These are phyloP conservation scores for Gobionotothen gibberifrons DNA, from an alignment of 2,797 vertebrate genomes.

Conservation along the genomic window DNA sequence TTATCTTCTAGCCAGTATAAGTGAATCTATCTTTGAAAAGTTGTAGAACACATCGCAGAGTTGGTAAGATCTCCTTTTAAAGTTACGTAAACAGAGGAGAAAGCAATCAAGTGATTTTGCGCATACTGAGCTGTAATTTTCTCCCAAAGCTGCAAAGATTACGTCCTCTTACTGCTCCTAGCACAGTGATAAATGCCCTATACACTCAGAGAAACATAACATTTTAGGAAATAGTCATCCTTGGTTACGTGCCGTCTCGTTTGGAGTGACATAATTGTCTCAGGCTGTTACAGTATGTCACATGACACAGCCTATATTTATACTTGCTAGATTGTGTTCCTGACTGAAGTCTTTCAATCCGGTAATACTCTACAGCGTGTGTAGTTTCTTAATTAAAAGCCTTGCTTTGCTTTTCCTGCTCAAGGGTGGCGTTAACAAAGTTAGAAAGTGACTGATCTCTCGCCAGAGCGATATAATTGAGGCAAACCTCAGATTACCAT, in stretches of 20 bases:
- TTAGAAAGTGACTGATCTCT: slow-evolving; percentile 51
- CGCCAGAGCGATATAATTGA: slow-evolving; percentile 37
- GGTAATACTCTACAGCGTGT: slow-evolving; percentile 28
- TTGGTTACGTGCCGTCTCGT: slow-evolving; percentile 27
- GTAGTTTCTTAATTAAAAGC: slow-evolving; percentile 44
- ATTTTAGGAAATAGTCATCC: slow-evolving; percentile 31
- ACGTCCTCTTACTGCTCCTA: background rate
- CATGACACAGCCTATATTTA: slow-evolving; percentile 31
- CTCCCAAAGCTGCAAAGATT: slow-evolving; percentile 3
- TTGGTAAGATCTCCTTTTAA: background rate
- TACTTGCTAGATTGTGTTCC: slow-evolving; percentile 27
- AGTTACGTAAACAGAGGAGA: background rate
- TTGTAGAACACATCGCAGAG: background rate
- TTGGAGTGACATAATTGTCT: slow-evolving; percentile 43
- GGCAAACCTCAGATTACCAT: slow-evolving; percentile 65
- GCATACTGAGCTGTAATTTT: background rate
- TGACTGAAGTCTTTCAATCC: slow-evolving; percentile 39
- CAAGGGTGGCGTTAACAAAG: slow-evolving; percentile 24
- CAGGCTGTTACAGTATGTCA: slow-evolving; percentile 37
- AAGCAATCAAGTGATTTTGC: background rate
- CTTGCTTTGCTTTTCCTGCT: slow-evolving; percentile 20
- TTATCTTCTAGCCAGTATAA: background rate
- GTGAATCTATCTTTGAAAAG: background rate
- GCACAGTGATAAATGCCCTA: background rate
- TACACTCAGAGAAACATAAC: slow-evolving; percentile 12